A percentile compares a stretch with the other conserved stretches of the same genome.
phyloP scores from a whole-genome alignment of 2,113 vertebrate species.

The Jacana jacana region DNA sequence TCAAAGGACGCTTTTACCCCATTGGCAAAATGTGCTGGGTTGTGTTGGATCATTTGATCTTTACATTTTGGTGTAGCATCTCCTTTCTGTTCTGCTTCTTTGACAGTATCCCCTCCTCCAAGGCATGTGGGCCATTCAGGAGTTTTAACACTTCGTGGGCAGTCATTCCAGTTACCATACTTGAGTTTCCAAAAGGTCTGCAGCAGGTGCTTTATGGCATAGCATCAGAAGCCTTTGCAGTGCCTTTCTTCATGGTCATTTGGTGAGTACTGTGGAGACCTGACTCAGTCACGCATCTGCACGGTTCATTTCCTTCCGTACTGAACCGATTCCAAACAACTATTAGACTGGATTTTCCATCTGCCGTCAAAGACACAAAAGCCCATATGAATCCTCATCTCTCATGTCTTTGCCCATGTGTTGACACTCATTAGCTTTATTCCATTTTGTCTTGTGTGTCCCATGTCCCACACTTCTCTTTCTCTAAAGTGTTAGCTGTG shows the following conservation, averaged over 20 bases:
- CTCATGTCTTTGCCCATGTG: neutral
- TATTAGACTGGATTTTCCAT: neutral
- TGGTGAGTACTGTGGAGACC: conserved; percentile 77
- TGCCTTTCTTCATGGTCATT: conserved; percentile 89
- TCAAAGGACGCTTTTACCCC: neutral
- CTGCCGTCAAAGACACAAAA: neutral
- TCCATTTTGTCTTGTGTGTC: neutral
- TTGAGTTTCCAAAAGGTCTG: conserved; percentile 68
- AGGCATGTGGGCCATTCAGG: conserved; percentile 90
- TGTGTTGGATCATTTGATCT: neutral
- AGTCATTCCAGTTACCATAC: conserved; percentile 74
- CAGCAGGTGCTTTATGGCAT: conserved; percentile 72
- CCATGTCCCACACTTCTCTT: neutral
- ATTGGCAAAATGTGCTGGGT: neutral
- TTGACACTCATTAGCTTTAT: neutral
- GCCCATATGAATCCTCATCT: neutral
- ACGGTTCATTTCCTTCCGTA: neutral
- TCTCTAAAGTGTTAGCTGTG: neutral
- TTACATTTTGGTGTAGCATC: neutral
- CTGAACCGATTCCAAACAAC: neutral
- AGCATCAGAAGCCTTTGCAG: conserved; percentile 88
- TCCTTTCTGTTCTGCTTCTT: neutral
- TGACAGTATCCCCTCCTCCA: conserved; percentile 85
- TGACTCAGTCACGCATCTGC: neutral
- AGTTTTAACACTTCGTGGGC: conserved; percentile 86